Percentiles rank a stretch among this genome's conserved stretches.
phyloP scores from a whole-genome alignment of 2,113 vertebrate genomes.

The Nannospalax galili region DNA sequence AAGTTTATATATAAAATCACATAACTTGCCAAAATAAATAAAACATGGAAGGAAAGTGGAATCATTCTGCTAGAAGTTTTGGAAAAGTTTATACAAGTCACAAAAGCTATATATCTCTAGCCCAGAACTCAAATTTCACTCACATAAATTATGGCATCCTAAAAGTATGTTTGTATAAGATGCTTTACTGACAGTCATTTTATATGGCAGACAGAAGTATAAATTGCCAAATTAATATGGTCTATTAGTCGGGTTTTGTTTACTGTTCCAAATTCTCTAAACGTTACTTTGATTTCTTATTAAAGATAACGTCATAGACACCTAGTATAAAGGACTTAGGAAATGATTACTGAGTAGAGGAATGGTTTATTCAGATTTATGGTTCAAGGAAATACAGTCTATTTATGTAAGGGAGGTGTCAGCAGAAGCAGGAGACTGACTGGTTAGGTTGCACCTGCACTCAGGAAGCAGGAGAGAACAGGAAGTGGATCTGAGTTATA shows the following conservation, averaged over 20 bases:
- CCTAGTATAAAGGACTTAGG: not conserved
- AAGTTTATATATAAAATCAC: conserved; percentile 26
- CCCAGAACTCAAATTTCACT: not conserved
- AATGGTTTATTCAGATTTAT: not conserved
- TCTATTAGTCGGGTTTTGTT: conserved; percentile 6
- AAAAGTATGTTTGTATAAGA: not conserved
- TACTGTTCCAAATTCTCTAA: conserved; percentile 21
- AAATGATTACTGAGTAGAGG: not conserved
- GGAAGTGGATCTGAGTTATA: not conserved
- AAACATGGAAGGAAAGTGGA: not conserved
- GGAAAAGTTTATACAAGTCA: not conserved
- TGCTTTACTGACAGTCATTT: not conserved
- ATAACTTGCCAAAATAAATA: not conserved
- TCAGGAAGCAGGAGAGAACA: not conserved
- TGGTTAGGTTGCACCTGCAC: too few species aligned
- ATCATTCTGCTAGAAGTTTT: not conserved
- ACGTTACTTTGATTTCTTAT: not conserved
- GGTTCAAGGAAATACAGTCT: not conserved
- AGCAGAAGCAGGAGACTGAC: not conserved
- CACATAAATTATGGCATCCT: not conserved
- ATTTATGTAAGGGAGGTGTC: not conserved
- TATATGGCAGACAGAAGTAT: not conserved
- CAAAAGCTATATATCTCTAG: not conserved
- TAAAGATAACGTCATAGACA: not conserved
- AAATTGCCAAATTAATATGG: not conserved